phyloP scores from a whole-genome alignment of 2,113 vertebrate genomes.

The Enhydra lutris region DNA sequence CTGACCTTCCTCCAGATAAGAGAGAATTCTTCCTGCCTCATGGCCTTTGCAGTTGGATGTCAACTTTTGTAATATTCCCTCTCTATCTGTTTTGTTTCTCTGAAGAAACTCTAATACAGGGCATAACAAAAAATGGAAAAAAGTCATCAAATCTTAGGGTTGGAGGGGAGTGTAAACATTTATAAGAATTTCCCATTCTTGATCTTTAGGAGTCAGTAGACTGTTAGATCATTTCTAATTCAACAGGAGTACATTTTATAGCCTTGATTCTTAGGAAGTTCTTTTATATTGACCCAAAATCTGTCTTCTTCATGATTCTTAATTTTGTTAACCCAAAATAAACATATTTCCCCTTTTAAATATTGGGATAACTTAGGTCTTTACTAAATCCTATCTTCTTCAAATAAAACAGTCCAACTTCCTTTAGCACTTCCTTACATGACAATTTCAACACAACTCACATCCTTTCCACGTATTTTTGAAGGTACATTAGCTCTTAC shows the following conservation, averaged over 20 bases:
- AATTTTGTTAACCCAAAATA: background rate
- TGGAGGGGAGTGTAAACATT: background rate
- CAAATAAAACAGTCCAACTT: background rate
- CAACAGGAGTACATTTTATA: background rate
- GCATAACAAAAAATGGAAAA: background rate
- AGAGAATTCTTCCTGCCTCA: background rate
- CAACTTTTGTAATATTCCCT: background rate
- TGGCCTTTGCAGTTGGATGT: background rate
- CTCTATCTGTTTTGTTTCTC: background rate
- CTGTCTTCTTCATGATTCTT: background rate
- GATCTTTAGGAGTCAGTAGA: background rate
- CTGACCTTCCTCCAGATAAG: background rate
- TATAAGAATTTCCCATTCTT: background rate
- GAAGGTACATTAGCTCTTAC: background rate
- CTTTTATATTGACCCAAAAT: background rate
- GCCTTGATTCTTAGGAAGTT: background rate
- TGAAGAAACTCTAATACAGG: background rate
- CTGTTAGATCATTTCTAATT: background rate
- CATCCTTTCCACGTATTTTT: background rate
- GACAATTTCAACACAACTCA: background rate
- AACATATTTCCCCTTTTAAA: background rate
- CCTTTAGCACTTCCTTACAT: background rate
- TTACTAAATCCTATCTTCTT: background rate
- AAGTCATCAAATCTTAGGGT: background rate
- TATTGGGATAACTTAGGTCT: background rate